These are phyloP conservation scores for Aurelia aurita complex sp. Pacific DNA, from an alignment of 30 jellyfish, hydroid and myxozoan genomes.

Conservation along the genomic window DNA sequence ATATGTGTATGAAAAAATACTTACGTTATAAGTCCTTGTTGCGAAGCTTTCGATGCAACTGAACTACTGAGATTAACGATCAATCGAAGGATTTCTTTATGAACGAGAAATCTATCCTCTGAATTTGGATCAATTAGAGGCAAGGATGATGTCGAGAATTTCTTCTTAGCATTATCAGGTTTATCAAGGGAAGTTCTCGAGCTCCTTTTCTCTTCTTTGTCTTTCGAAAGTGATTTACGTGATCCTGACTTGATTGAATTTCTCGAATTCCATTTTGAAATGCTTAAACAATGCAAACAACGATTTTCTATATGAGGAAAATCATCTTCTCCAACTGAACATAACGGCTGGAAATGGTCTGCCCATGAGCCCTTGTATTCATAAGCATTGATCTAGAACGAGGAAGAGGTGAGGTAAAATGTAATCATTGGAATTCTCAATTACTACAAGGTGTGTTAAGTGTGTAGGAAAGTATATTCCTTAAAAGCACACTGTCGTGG, in stretches of 20 bases:
- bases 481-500: no score
- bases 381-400: constrained; percentile 53
- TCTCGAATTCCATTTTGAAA: constrained; percentile 26
- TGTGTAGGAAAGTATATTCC: no score
- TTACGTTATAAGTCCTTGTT: constrained; percentile 86
- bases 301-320: constrained; percentile 41
- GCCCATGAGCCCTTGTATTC: constrained; percentile 93
- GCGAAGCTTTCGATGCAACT: constrained; percentile 97
- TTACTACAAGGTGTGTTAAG: no score
- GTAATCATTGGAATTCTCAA: no score
- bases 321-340: constrained; percentile 29
- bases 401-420: neutral
- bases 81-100: constrained; percentile 80
- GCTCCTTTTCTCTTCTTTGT: constrained; percentile 47
- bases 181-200: constrained; percentile 30
- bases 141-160: constrained; percentile 48
- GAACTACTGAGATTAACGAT: constrained; percentile 91
- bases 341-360: constrained; percentile 54
- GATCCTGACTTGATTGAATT: constrained; percentile 29
- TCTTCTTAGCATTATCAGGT: constrained; percentile 46
- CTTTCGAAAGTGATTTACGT: constrained; percentile 33
- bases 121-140: constrained; percentile 56
- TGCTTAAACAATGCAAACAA: constrained; percentile 41
- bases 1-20: neutral
- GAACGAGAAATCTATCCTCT: constrained; percentile 59